Percentiles rank a stretch among this genome's conserved stretches.
phyloP scores from a whole-genome alignment of 2,797 vertebrate genomes.

The Protosalanx chinensis region DNA sequence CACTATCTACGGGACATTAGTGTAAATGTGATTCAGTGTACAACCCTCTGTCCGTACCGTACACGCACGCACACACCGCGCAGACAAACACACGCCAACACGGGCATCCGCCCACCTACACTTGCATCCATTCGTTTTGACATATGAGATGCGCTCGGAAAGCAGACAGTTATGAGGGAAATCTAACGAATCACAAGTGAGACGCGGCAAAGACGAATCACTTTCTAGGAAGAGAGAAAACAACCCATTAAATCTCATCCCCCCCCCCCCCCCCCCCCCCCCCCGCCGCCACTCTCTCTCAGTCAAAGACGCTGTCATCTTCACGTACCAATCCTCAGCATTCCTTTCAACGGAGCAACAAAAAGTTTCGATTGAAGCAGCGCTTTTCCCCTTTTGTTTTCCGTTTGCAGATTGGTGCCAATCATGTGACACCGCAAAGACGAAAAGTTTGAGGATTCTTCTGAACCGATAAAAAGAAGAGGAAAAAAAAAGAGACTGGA shows the following conservation, averaged over 20 bases:
- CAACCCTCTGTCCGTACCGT: neutral
- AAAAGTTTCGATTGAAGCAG: constrained; percentile 12
- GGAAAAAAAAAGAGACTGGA: neutral
- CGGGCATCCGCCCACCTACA: constrained; percentile 14
- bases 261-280: neutral
- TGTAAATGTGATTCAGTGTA: too few species aligned
- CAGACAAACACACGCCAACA: neutral
- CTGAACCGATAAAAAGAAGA: neutral
- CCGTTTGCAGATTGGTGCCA: constrained; percentile 19
- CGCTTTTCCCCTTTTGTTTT: constrained; percentile 15
- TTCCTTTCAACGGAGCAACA: constrained; percentile 9
- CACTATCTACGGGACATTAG: neutral
- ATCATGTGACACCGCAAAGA: constrained; percentile 20
- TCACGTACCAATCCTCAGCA: constrained; percentile 21
- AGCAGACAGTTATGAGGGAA: constrained; percentile 34
- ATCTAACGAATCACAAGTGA: constrained; percentile 23
- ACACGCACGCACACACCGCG: neutral
- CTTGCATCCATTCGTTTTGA: constrained; percentile 36
- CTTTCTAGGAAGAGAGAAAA: constrained; percentile 32
- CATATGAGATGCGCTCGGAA: constrained; percentile 22
- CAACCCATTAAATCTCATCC: constrained; percentile 34
- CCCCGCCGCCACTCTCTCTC: neutral
- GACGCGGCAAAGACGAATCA: constrained; percentile 12
- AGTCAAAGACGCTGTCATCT: constrained; percentile 25
- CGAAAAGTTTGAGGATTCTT: constrained; percentile 20